Evolutionary conservation across 2,888 invertebrate species (phyloP).

Genomic region (Cybosia mesomella): DNA sequence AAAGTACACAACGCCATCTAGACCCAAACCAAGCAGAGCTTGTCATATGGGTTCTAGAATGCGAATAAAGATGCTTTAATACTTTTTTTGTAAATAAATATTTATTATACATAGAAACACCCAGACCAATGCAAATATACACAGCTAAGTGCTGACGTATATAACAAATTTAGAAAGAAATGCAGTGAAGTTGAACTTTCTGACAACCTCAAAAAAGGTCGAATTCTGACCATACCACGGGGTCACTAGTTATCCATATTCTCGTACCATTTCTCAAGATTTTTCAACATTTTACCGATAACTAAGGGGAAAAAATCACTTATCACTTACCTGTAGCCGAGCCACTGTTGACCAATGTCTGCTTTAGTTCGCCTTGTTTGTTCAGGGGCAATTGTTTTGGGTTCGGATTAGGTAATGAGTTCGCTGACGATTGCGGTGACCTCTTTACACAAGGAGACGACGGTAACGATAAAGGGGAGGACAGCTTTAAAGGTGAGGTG

Average conservation of each 20-base stretch:
- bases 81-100: no score
- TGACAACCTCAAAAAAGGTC: no score
- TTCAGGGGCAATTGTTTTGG: constrained; percentile 46
- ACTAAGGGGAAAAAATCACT: constrained; percentile 50
- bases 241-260: not conserved
- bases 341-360: constrained; percentile 61
- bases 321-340: constrained; percentile 79
- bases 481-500: constrained; percentile 72
- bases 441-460: constrained; percentile 72
- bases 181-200: no score
- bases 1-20: no score
- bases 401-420: constrained; percentile 61
- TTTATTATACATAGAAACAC: no score
- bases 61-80: no score
- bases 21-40: no score
- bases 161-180: no score
- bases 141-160: no score
- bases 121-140: no score
- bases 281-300: not conserved
- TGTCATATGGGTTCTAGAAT: no score
- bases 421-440: constrained; percentile 62
- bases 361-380: constrained; percentile 55
- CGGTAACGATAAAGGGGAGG: constrained; percentile 77
- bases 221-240: no score
- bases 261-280: not conserved